Conservation (phyloP, 1,140 invertebrate genomes). For the Apis laboriosa region DNA sequence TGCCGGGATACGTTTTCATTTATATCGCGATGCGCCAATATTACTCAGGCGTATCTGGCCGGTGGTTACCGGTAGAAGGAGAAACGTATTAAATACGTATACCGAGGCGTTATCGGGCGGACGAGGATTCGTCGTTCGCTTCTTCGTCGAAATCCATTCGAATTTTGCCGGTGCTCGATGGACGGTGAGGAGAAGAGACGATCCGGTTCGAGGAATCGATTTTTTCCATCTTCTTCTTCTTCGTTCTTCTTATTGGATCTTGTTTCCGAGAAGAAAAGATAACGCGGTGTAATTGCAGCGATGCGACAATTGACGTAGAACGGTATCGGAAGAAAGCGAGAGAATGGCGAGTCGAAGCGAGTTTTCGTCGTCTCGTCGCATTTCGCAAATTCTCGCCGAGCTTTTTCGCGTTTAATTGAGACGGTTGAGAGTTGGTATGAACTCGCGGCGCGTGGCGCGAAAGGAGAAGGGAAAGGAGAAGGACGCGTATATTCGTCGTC, state of each 20-base stretch:
- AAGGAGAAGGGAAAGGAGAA: neutral
- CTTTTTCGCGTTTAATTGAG: slow-evolving; percentile 44
- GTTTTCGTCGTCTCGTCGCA: too few relatives aligned
- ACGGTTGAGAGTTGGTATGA: slow-evolving; percentile 6
- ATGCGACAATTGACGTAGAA: too few relatives aligned
- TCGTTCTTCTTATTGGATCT: too few relatives aligned
- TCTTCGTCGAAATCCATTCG: neutral
- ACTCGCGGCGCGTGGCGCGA: slow-evolving; percentile 2
- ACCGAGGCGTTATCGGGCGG: slow-evolving; percentile 36
- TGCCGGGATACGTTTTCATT: slow-evolving; percentile 55
- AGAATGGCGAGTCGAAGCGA: too few relatives aligned
- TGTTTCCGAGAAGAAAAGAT: too few relatives aligned
- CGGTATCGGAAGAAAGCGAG: too few relatives aligned
- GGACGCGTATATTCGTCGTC: neutral
- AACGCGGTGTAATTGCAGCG: too few relatives aligned
- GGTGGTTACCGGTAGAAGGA: slow-evolving; percentile 27
- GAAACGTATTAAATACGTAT: slow-evolving; percentile 55
- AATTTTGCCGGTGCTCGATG: neutral
- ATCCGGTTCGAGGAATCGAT: too few relatives aligned
- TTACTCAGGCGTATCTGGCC: slow-evolving; percentile 54
- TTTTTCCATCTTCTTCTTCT: too few relatives aligned
- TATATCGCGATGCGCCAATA: slow-evolving; percentile 59
- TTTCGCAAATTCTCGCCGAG: neutral
- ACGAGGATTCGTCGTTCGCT: slow-evolving; percentile 43
- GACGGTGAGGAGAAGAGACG: neutral